phyloP scores from a whole-genome alignment of 2,888 invertebrate species.

The Cheilosia scutellata region DNA sequence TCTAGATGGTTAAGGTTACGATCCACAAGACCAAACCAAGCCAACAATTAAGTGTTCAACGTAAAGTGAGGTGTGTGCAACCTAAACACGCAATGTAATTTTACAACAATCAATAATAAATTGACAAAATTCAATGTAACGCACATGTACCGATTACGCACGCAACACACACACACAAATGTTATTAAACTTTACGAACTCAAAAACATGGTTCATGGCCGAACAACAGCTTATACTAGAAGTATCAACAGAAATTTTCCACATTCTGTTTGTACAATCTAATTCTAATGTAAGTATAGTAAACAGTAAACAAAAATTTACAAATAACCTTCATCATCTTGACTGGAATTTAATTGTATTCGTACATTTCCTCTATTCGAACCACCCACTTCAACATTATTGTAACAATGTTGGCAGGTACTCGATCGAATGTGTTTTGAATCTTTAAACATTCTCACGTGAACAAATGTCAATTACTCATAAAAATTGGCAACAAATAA shows the following conservation, averaged over 20 bases:
- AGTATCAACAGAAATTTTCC: constrained; percentile 27
- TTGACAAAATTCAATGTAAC: too few species aligned
- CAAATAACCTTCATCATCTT: constrained; percentile 59
- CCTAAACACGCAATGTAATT: not conserved
- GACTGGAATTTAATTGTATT: constrained; percentile 44
- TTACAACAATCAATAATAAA: too few species aligned
- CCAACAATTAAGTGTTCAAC: too few species aligned
- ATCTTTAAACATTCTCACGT: constrained; percentile 42
- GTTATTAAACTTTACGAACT: constrained; percentile 37
- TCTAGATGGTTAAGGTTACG: too few species aligned
- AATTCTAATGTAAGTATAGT: constrained; percentile 19
- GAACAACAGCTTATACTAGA: not conserved
- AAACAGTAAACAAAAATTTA: constrained; percentile 23
- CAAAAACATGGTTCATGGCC: constrained; percentile 27
- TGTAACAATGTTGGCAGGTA: constrained; percentile 7
- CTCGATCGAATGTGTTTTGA: constrained; percentile 36
- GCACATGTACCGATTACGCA: not conserved
- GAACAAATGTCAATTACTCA: constrained; percentile 27
- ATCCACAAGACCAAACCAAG: too few species aligned
- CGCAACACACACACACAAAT: constrained; percentile 9
- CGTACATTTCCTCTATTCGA: constrained; percentile 8
- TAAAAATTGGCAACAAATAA: constrained; percentile 8
- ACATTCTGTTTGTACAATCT: constrained; percentile 15
- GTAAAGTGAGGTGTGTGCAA: not conserved
- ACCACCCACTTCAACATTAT: constrained; percentile 25